Percentiles rank a stretch among this genome's conserved stretches.
These are phyloP conservation scores for Himantopus leucocephalus DNA, from an alignment of 2,113 vertebrate species.

Conservation along the genomic window DNA sequence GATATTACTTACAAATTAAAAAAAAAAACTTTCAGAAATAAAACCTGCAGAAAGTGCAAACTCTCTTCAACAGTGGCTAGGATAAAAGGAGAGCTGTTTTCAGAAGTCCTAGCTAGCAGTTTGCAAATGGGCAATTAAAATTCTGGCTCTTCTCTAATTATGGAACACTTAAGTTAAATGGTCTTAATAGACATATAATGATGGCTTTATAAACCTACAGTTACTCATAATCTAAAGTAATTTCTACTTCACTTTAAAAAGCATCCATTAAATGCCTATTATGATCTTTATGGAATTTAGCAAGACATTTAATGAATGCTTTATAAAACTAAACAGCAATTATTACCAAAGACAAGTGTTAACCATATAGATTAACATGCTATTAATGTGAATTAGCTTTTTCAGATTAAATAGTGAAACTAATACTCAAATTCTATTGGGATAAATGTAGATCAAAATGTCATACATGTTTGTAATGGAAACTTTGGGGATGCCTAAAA, in stretches of 20 bases:
- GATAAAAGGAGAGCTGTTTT: slow-evolving; percentile 53
- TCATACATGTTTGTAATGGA: neutral
- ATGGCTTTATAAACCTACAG: slow-evolving; percentile 72
- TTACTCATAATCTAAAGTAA: slow-evolving; percentile 73
- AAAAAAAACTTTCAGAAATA: neutral
- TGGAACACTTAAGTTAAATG: slow-evolving; percentile 75
- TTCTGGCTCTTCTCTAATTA: slow-evolving; percentile 73
- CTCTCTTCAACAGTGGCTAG: neutral
- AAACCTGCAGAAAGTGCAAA: neutral
- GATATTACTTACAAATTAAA: neutral
- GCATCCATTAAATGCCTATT: slow-evolving; percentile 69
- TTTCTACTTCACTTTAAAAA: slow-evolving; percentile 72
- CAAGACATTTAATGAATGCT: slow-evolving; percentile 69
- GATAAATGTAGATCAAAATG: neutral
- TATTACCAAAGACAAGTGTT: slow-evolving; percentile 72
- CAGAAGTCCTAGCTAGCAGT: slow-evolving; percentile 62
- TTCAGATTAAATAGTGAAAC: slow-evolving; percentile 54
- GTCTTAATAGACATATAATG: slow-evolving; percentile 78
- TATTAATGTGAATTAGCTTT: slow-evolving; percentile 42
- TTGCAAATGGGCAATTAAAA: slow-evolving; percentile 79
- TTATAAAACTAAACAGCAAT: slow-evolving; percentile 70
- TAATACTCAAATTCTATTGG: neutral
- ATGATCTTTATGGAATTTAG: slow-evolving; percentile 75
- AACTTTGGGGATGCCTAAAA: neutral
- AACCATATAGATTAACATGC: slow-evolving; percentile 51